These are phyloP conservation scores for Cuniculus paca DNA, from an alignment of 2,797 vertebrate species.

Conservation along the genomic window DNA sequence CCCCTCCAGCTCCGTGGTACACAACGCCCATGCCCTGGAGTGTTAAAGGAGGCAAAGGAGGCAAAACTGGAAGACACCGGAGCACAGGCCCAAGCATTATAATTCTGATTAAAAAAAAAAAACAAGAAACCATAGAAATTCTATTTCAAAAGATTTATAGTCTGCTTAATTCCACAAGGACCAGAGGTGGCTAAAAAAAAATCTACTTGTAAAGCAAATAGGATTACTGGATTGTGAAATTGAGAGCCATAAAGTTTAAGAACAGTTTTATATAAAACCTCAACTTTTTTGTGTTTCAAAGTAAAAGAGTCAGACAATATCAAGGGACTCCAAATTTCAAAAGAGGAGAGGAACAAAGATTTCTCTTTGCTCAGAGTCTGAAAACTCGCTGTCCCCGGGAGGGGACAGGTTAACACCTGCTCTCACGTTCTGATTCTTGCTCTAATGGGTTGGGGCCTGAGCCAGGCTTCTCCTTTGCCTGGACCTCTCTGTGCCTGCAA, in stretches of 20 bases:
- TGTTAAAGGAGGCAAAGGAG: background rate
- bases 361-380: background rate
- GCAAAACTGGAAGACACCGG: background rate
- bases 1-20: too few relatives aligned
- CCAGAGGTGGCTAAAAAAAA: slow-evolving; percentile 51
- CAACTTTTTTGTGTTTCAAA: slow-evolving; percentile 43
- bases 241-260: slow-evolving; percentile 67
- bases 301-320: slow-evolving; percentile 26
- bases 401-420: background rate
- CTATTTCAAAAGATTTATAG: slow-evolving; percentile 69
- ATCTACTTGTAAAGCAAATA: slow-evolving; percentile 70
- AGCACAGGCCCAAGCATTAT: background rate
- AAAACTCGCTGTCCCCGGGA: background rate
- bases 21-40: too few relatives aligned
- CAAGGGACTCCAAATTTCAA: slow-evolving; percentile 28
- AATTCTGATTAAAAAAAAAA: slow-evolving; percentile 29
- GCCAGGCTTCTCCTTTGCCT: background rate
- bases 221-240: slow-evolving; percentile 77
- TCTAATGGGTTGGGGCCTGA: background rate
- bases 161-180: slow-evolving; percentile 46
- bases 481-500: background rate
- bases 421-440: background rate
- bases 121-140: slow-evolving; percentile 62
- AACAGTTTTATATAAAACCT: slow-evolving; percentile 66
- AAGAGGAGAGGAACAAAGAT: background rate